phyloP scores from a whole-genome alignment of 1,140 invertebrate genomes.

The Copidosoma floridanum region DNA sequence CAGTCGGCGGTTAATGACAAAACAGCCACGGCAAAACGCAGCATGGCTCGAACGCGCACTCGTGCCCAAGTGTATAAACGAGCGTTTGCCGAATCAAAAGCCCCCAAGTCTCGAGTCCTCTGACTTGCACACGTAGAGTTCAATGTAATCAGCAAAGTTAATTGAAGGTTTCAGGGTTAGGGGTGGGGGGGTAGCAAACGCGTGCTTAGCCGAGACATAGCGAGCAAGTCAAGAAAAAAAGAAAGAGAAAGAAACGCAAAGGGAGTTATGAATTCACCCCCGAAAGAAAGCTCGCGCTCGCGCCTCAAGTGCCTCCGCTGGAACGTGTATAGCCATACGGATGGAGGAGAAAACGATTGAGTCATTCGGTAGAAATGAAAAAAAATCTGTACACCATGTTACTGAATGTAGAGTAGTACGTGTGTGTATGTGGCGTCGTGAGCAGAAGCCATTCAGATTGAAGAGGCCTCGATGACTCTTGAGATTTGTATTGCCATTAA shows the following conservation, averaged over 20 bases:
- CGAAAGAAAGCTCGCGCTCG: conserved; percentile 16
- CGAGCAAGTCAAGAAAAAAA: background rate
- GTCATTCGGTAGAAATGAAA: conserved; percentile 51
- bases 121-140: conserved; percentile 1
- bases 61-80: background rate
- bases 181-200: background rate
- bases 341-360: conserved; percentile 52
- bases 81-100: no score
- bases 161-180: conserved; percentile 45
- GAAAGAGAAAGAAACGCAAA: background rate
- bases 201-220: background rate
- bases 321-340: no score
- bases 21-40: no score
- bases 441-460: conserved; percentile 58
- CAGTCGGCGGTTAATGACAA: conserved; percentile 15
- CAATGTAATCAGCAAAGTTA: conserved; percentile 49
- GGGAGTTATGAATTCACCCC: background rate
- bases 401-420: conserved; percentile 28
- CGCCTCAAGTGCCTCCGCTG: conserved; percentile 1
- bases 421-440: conserved; percentile 47
- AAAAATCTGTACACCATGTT: no score
- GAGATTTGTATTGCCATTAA: conserved; percentile 58
- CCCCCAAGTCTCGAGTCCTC: no score
- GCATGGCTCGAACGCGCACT: background rate
- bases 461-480: conserved; percentile 56